Evolutionary conservation across 2,113 vertebrate species (phyloP).

Genomic region (Alosa alosa): DNA sequence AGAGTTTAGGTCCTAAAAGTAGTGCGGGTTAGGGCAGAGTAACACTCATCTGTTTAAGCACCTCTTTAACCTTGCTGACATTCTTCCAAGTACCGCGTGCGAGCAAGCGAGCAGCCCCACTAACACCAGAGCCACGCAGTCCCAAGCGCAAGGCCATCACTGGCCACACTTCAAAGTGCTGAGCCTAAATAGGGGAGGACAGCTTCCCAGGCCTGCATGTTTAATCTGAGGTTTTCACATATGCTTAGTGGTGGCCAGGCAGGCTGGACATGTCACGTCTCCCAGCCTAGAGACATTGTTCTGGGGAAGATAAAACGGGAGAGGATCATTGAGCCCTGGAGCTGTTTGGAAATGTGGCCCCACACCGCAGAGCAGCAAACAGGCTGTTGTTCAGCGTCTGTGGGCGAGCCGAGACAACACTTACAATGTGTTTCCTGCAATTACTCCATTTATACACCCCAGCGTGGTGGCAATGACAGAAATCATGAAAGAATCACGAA

Average conservation of each 20-base stretch:
- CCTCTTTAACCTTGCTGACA: background rate
- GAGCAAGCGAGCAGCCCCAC: background rate
- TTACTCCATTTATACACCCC: background rate
- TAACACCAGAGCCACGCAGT: background rate
- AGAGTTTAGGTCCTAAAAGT: background rate
- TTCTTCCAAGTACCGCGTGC: background rate
- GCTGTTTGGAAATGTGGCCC: constrained; percentile 1
- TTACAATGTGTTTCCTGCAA: constrained; percentile 19
- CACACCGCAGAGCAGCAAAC: constrained; percentile 18
- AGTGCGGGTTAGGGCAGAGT: background rate
- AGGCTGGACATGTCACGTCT: constrained; percentile 12
- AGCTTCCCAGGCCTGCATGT: background rate
- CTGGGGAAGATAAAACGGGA: constrained; percentile 31
- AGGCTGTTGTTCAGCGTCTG: background rate
- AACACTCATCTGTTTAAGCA: background rate
- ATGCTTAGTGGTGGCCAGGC: background rate
- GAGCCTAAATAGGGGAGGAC: background rate
- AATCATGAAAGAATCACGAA: background rate
- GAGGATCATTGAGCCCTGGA: background rate
- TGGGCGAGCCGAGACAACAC: constrained; percentile 12
- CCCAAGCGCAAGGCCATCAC: background rate
- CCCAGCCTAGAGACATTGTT: constrained; percentile 43
- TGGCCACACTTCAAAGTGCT: background rate
- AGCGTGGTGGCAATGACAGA: background rate
- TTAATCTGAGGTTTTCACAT: constrained; percentile 22